A percentile compares a stretch with the other conserved stretches of the same genome.
Conservation (phyloP, 2,888 invertebrate genomes). For the Tridacna crocea region DNA sequence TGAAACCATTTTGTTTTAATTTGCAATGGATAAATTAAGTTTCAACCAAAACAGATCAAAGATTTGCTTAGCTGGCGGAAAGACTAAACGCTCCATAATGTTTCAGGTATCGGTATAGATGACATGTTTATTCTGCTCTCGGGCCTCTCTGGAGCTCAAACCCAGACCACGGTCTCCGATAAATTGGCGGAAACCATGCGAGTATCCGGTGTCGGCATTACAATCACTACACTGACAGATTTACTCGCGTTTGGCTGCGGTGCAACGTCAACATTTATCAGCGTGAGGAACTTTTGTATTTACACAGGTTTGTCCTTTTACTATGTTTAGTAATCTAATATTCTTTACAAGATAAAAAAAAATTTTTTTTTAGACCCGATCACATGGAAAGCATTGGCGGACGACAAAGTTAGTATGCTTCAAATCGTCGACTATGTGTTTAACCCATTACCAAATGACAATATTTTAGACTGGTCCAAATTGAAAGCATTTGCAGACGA, state of each 20-base stretch:
- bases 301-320: slow-evolving; percentile 58
- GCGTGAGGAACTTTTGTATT: slow-evolving; percentile 67
- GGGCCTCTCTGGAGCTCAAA: slow-evolving; percentile 63
- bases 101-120: slow-evolving; percentile 58
- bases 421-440: too few relatives aligned
- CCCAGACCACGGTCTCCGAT: slow-evolving; percentile 36
- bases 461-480: too few relatives aligned
- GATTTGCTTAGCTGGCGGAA: too few relatives aligned
- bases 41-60: too few relatives aligned
- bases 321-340: not conserved
- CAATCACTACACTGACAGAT: slow-evolving; percentile 68
- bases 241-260: slow-evolving; percentile 65
- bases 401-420: too few relatives aligned
- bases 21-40: too few relatives aligned
- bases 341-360: not conserved
- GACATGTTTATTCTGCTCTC: slow-evolving; percentile 73
- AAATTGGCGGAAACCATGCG: slow-evolving; percentile 60
- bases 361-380: too few relatives aligned
- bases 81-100: not conserved
- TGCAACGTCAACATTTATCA: slow-evolving; percentile 57
- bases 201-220: slow-evolving; percentile 64
- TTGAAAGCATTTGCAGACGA: too few relatives aligned
- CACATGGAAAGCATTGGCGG: too few relatives aligned
- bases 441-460: too few relatives aligned
- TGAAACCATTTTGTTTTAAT: too few relatives aligned